Evolutionary conservation across 2,888 invertebrate genomes (phyloP).

Genomic region (Blastobasis adustella): DNA sequence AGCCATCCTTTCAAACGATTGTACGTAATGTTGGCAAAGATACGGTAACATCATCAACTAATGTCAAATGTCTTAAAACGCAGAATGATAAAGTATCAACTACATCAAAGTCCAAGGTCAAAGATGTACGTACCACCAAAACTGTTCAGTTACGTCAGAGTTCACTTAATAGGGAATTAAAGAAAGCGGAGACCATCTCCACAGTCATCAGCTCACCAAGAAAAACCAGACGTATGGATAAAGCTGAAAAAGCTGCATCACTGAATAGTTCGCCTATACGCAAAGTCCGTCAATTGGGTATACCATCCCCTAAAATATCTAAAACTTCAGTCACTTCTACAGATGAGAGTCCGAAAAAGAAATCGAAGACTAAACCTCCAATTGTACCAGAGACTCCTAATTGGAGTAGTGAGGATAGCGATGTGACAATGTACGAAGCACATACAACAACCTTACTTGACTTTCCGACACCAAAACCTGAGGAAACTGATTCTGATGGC

Average conservation of each 20-base stretch:
- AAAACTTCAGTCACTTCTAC: constrained; percentile 48
- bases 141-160: constrained; percentile 57
- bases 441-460: constrained; percentile 62
- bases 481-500: constrained; percentile 60
- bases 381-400: constrained; percentile 38
- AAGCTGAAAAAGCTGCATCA: constrained; percentile 60
- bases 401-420: constrained; percentile 51
- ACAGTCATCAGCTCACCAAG: constrained; percentile 60
- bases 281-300: constrained; percentile 60
- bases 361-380: constrained; percentile 42
- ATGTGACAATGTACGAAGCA: constrained; percentile 67
- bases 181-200: constrained; percentile 49
- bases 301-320: constrained; percentile 41
- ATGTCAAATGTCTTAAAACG: constrained; percentile 30
- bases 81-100: constrained; percentile 51
- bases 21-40: constrained; percentile 54
- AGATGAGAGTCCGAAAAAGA: constrained; percentile 57
- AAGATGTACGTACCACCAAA: constrained; percentile 51
- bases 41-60: constrained; percentile 44
- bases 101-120: constrained; percentile 38
- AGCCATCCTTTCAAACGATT: constrained; percentile 66
- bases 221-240: constrained; percentile 63
- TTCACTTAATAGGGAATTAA: constrained; percentile 53
- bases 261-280: constrained; percentile 66
- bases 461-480: constrained; percentile 48